Evolutionary conservation across 2,888 invertebrate genomes (phyloP), one percentile per base, ranked within the genome.

Genomic region (Apamea anceps): DNA sequence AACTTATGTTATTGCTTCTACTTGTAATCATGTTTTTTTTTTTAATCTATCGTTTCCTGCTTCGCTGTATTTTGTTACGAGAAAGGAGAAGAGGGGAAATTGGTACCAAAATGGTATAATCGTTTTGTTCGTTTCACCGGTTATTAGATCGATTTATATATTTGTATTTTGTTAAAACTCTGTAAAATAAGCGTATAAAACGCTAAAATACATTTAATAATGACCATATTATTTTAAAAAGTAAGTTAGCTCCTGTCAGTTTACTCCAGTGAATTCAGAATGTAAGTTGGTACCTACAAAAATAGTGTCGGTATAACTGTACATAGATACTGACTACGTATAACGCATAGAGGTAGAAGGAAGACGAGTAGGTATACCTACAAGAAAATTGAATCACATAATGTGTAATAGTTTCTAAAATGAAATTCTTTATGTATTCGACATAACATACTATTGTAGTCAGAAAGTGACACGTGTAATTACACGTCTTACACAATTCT

Each of bases 401-500:
- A n/a, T 60, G 15, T 25, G 45, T 48, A 37, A 62, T 74, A 32
- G 68, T 42, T 37, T 68, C 7, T 28, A 42, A 60, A 21, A 72
- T 57, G 45, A 67, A 70, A 70, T 70, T 51, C 25, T 18, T 10
- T 57, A 37, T 2, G 45, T 48, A 25, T 28, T 76, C 25, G 18
- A 37, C n/a, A 37, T 54, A 54, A 45, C 13, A 67, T 32, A 67
- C 25, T 15, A 57, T 57, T 77, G 28, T 57, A 48, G 48, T 72
- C 54, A 68, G 62, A 67, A 77, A 54, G 15, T 48, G 77, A 68
- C 72, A 82, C 67, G 71, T 57, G 68, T 60, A 42, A 65, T 70
- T 65, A 51, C 32, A 45, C 28, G 37, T 77, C 67, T 68, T 63
- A 51, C 37, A 32, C 37, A 57, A 21, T 28, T 25, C 57, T 63